Conservation (phyloP, 2,113 vertebrate species). For the Saccopteryx bilineata region DNA sequence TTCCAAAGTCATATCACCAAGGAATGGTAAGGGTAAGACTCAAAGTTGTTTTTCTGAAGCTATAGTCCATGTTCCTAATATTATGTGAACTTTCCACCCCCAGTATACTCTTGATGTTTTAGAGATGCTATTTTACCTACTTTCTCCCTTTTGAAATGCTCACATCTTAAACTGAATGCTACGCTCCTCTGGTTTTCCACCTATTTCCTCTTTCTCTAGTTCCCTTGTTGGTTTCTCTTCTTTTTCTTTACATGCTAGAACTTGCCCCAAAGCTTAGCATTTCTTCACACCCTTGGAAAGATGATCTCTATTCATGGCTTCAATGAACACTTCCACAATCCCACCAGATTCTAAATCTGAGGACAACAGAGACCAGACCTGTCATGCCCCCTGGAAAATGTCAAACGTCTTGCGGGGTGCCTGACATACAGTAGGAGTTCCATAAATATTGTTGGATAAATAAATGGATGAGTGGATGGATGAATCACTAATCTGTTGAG, state of each 20-base stretch:
- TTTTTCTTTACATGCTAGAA: background rate
- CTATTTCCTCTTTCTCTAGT: conserved; percentile 4
- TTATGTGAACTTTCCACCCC: background rate
- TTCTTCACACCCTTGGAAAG: conserved; percentile 2
- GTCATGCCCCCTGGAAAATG: background rate
- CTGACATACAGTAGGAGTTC: background rate
- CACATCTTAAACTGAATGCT: background rate
- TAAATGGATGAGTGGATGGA: background rate
- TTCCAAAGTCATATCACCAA: background rate
- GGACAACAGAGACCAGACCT: background rate
- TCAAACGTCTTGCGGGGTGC: background rate
- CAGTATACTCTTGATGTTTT: background rate
- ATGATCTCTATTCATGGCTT: background rate
- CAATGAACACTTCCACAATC: background rate
- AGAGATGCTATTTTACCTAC: background rate
- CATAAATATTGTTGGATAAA: background rate
- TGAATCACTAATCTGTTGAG: background rate
- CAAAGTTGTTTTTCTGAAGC: background rate
- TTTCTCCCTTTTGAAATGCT: conserved; percentile 5
- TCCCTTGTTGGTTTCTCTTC: background rate
- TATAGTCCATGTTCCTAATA: background rate
- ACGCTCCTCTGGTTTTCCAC: background rate
- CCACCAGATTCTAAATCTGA: conserved; percentile 2
- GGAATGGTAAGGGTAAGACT: background rate
- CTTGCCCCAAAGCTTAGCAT: background rate